These are phyloP conservation scores for Bradypodion ventrale DNA, from an alignment of 2,797 vertebrate genomes.

Conservation along the genomic window DNA sequence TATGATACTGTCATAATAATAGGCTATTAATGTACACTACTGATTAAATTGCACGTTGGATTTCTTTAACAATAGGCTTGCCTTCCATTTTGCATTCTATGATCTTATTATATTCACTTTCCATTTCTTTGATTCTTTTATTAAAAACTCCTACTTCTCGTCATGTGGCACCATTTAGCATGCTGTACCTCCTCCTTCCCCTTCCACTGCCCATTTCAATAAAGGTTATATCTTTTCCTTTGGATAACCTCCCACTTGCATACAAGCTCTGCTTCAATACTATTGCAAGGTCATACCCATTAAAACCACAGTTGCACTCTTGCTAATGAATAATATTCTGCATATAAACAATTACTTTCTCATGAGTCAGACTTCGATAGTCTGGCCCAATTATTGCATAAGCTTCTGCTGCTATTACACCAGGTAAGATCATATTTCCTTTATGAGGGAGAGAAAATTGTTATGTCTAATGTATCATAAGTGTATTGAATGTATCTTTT, in stretches of 20 bases:
- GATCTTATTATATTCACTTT: fast-evolving
- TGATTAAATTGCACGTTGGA: not conserved
- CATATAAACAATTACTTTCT: constrained; percentile 3
- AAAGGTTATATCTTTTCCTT: fast-evolving
- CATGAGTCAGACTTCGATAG: not conserved
- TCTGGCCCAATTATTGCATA: not conserved
- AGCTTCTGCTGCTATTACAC: not conserved
- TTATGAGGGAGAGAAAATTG: constrained; percentile 38
- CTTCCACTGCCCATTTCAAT: not conserved
- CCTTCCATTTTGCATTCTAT: not conserved
- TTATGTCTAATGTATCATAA: constrained; percentile 52
- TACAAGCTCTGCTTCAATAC: not conserved
- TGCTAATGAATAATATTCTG: not conserved
- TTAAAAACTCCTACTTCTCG: not conserved
- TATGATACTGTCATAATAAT: not conserved
- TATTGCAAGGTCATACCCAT: not conserved
- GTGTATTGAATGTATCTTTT: constrained; percentile 41
- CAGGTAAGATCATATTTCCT: constrained; percentile 32
- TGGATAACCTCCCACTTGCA: not conserved
- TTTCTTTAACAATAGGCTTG: constrained; percentile 2
- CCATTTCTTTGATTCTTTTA: not conserved
- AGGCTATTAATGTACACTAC: constrained; percentile 12
- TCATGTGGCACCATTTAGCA: not conserved
- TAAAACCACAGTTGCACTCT: not conserved
- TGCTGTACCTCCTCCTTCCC: not conserved